Percentiles rank a stretch among this genome's conserved stretches.
These are phyloP conservation scores for Melanogrammus aeglefinus DNA, from an alignment of 2,797 vertebrate species.

Conservation along the genomic window DNA sequence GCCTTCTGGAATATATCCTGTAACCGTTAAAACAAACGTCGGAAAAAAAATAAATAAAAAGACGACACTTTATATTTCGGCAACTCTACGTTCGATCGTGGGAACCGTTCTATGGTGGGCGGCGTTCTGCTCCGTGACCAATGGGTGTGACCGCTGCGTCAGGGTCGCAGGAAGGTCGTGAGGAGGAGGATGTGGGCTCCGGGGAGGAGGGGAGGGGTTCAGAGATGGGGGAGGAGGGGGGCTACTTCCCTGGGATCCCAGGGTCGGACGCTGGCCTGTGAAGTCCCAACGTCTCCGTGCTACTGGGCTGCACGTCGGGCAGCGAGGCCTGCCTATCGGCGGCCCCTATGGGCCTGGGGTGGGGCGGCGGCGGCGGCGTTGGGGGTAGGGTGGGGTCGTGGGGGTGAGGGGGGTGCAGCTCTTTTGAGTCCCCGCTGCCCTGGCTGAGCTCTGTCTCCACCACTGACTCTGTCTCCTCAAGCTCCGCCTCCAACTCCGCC, in stretches of 20 bases:
- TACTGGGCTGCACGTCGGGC: slow-evolving; percentile 80
- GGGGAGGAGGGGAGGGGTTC: neutral
- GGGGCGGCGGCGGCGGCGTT: neutral
- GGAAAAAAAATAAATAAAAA: too few relatives aligned
- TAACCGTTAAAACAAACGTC: neutral
- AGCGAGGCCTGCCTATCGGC: slow-evolving; percentile 86
- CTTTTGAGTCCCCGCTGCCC: slow-evolving; percentile 56
- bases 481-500: slow-evolving; percentile 15
- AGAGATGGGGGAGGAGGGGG: neutral
- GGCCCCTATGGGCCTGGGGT: slow-evolving; percentile 51
- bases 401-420: slow-evolving; percentile 24
- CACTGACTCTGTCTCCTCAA: slow-evolving; percentile 51
- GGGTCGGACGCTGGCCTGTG: slow-evolving; percentile 94
- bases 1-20: neutral
- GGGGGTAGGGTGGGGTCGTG: neutral
- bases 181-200: neutral
- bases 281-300: slow-evolving; percentile 78
- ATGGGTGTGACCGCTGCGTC: neutral
- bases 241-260: slow-evolving; percentile 88
- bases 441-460: slow-evolving; percentile 52
- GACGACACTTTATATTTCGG: neutral
- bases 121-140: too few relatives aligned
- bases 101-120: neutral
- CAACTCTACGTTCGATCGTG: neutral
- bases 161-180: neutral